Evolutionary conservation across 1,140 invertebrate genomes (phyloP).

Genomic region (Caenorhabditis latens): DNA sequence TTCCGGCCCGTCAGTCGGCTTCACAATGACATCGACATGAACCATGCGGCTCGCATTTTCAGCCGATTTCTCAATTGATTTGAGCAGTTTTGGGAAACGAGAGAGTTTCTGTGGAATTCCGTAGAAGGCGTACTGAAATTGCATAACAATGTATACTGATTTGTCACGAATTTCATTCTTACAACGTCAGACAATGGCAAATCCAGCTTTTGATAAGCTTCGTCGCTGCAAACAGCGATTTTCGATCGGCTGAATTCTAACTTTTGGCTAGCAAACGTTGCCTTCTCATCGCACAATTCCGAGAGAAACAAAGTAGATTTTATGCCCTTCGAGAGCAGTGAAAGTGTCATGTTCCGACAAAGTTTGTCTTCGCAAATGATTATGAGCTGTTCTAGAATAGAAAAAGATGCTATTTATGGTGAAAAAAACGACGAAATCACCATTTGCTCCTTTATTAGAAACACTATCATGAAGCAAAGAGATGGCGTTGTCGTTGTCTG

Average conservation of each 20-base stretch:
- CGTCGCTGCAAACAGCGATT: not conserved
- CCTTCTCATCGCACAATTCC: not conserved
- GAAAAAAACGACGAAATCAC: not conserved
- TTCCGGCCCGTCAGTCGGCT: not conserved
- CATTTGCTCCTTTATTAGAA: too few species aligned
- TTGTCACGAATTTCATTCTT: not conserved
- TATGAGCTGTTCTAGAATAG: not conserved
- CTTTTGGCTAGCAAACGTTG: not conserved
- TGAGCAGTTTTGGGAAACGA: slow-evolving; percentile 6
- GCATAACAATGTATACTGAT: not conserved
- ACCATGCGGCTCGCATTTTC: not conserved
- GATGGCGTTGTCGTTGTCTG: too few species aligned
- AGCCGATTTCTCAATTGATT: not conserved
- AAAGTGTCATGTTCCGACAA: not conserved
- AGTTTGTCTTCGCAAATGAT: not conserved
- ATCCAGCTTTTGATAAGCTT: not conserved
- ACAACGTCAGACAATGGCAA: not conserved
- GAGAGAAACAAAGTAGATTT: not conserved
- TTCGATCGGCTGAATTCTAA: not conserved
- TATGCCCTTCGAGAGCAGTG: not conserved
- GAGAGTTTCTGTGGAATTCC: not conserved
- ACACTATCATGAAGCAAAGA: too few species aligned
- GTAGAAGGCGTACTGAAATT: not conserved
- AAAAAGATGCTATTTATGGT: not conserved
- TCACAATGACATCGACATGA: not conserved